Percentiles rank a stretch among this genome's conserved stretches.
phyloP scores from a whole-genome alignment of 2,888 invertebrate species.

The Rhagophthalmus giganteus region DNA sequence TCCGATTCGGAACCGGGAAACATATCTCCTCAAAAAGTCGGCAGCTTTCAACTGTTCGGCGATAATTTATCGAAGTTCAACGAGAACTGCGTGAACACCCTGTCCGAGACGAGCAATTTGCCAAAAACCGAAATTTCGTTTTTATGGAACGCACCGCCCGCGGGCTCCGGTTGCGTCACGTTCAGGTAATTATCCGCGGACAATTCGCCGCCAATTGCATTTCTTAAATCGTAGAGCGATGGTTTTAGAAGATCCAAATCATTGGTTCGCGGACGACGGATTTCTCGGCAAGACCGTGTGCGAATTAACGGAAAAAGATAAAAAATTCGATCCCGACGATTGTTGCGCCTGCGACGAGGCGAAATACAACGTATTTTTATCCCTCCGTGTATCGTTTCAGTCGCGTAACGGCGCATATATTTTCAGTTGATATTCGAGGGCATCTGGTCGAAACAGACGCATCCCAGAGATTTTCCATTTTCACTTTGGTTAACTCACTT shows the following conservation, averaged over 20 bases:
- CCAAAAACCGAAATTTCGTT: slow-evolving; percentile 84
- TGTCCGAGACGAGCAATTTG: slow-evolving; percentile 76
- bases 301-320: slow-evolving; percentile 69
- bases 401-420: not conserved
- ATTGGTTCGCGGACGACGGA: slow-evolving; percentile 91
- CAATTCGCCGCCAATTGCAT: too few relatives aligned
- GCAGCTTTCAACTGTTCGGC: slow-evolving; percentile 71
- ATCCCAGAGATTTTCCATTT: slow-evolving; percentile 93
- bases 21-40: slow-evolving; percentile 62
- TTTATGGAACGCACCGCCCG: slow-evolving; percentile 87
- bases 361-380: slow-evolving; percentile 76
- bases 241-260: slow-evolving; percentile 76
- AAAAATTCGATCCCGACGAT: slow-evolving; percentile 60
- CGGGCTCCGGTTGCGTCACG: slow-evolving; percentile 83
- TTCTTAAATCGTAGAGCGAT: slow-evolving; percentile 70
- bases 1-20: slow-evolving; percentile 58
- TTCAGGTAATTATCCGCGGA: slow-evolving; percentile 72
- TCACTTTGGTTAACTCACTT: slow-evolving; percentile 92
- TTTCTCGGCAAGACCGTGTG: slow-evolving; percentile 79
- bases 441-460: slow-evolving; percentile 92
- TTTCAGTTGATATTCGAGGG: slow-evolving; percentile 83
- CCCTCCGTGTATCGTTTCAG: not conserved
- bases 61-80: slow-evolving; percentile 70
- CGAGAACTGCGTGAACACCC: slow-evolving; percentile 82
- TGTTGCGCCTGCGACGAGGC: slow-evolving; percentile 97